Base-by-base conservation (phyloP, 2,113 vertebrate genomes). In the Cyanoramphus novaezelandiae region DNA sequence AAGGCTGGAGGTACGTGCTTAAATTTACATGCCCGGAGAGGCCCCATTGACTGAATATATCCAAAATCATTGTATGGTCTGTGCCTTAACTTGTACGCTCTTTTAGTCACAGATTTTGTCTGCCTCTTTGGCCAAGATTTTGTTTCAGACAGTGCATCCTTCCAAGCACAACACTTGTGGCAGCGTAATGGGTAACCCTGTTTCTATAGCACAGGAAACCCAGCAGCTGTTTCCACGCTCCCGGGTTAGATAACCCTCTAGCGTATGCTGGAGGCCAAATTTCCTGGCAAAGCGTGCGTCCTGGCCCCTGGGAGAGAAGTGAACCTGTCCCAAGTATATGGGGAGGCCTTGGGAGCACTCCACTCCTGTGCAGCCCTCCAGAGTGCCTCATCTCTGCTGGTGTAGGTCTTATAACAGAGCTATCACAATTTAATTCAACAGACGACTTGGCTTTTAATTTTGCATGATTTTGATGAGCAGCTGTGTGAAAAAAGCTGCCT, bases 101-200 rank as follows among this genome's bases (percentile, higher is more conserved):
- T 95, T 94, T 84, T 35, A 92, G 80, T 93, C 64, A 70, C 69
- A 95, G 74, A 60, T 72, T 96, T 93, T 87, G 83, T 95, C 90
- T 96, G 86, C 77, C 74, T 96, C 81, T 83, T 92, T 87, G 91
- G 88, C 93, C 90, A 96, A 96, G 86, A 92, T 91, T 95, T 88
- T 82, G 55, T 92, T 95, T 96, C 93, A 94, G 96, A 94, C 95
- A n/a, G 82, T 94, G 71, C 82, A 93, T 64, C 68, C 35, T 94
- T 96, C 96, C 92, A 97, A 97, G 81, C 72, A 96, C 80, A 96
- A 96, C 86, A 94, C 82, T 94, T 50, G 71, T 64, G 93, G 90
- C 65, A 92, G 74, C 29, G 90, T 75, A 94, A 86, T 33, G 86
- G 93, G 86, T 91, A 94, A 92, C 83, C 86, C 92, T 93, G 43